Evolutionary conservation across 2,113 vertebrate genomes (phyloP).

Genomic region (Sorex fumeus): DNA sequence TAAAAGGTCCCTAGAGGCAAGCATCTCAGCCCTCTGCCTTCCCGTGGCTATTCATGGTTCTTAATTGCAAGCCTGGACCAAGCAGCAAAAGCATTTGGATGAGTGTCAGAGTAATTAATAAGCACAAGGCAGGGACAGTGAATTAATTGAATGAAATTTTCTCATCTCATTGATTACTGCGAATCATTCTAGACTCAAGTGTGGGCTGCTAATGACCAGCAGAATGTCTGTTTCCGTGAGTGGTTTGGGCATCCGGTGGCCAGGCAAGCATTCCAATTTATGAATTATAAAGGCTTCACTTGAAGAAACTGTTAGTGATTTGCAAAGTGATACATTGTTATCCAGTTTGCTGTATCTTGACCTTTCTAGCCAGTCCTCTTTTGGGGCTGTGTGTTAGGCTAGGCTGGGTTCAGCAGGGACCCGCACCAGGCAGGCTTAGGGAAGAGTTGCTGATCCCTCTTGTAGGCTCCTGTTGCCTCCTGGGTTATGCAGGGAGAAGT

Average conservation of each 20-base stretch:
- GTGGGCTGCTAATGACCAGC: background rate
- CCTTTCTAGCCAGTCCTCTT: too few species aligned
- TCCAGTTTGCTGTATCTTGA: too few species aligned
- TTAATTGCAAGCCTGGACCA: background rate
- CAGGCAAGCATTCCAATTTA: background rate
- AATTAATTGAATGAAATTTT: background rate
- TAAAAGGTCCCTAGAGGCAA: background rate
- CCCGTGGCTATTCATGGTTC: background rate
- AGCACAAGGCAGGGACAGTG: background rate
- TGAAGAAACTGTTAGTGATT: background rate
- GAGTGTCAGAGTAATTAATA: background rate
- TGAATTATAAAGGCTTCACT: background rate
- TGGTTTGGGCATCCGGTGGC: background rate
- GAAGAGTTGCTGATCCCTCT: background rate
- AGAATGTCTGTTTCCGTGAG: background rate
- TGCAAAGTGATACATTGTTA: background rate
- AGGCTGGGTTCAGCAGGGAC: accelerated
- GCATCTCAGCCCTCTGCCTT: background rate
- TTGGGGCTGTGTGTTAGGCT: background rate
- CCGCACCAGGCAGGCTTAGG: background rate
- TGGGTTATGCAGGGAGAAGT: accelerated
- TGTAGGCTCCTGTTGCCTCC: background rate
- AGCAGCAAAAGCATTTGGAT: background rate
- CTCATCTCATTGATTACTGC: background rate
- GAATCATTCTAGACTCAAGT: background rate